Conservation (phyloP, 2,888 invertebrate genomes). For the Zhuqinia jingwanae region DNA sequence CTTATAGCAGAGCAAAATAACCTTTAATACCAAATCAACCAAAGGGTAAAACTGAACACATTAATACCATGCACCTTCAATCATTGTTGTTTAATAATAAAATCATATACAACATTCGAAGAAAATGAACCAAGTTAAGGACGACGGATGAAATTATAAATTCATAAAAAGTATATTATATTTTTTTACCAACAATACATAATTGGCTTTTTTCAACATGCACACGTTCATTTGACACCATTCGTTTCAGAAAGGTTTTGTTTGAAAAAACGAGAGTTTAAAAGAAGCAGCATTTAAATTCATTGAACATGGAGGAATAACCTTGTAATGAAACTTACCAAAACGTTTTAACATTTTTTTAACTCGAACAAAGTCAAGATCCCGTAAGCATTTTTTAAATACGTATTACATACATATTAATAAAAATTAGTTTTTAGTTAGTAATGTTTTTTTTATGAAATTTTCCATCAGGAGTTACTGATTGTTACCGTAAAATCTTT, state of each 20-base stretch:
- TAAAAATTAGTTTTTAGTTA: background rate
- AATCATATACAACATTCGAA: background rate
- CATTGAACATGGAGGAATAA: background rate
- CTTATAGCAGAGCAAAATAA: background rate
- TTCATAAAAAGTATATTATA: background rate
- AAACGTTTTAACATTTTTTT: slow-evolving; percentile 4
- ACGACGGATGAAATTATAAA: too few relatives aligned
- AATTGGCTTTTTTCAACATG: slow-evolving; percentile 17
- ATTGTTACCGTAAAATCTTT: background rate
- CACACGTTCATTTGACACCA: background rate
- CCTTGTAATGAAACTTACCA: slow-evolving; percentile 31
- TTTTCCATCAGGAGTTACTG: background rate
- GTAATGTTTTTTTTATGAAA: background rate
- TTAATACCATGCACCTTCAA: background rate
- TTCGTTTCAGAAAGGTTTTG: background rate
- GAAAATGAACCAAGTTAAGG: background rate
- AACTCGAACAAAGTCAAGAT: slow-evolving; percentile 38
- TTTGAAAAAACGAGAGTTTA: too few relatives aligned
- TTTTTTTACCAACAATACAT: background rate
- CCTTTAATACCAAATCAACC: background rate
- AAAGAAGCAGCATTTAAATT: slow-evolving; percentile 27
- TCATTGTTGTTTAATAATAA: background rate
- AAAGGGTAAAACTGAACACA: background rate
- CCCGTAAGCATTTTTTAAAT: slow-evolving; percentile 29
- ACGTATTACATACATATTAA: background rate